phyloP scores from a whole-genome alignment of 2,113 vertebrate species.

The Baryphthengus martii region DNA sequence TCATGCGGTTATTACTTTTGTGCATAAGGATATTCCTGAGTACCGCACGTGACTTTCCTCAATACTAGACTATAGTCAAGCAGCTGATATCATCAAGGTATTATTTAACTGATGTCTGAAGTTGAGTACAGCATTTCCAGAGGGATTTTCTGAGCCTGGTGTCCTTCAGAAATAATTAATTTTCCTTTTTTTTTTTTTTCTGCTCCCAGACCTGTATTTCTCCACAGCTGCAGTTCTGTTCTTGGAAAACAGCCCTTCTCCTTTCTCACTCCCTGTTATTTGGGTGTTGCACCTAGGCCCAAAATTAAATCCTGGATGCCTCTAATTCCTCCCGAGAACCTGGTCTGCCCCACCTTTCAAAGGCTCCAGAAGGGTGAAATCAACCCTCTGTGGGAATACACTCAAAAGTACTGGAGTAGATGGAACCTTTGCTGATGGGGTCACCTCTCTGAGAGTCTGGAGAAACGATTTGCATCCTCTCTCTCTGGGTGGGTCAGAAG shows the following conservation, averaged over 20 bases:
- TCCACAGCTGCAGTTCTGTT: not conserved
- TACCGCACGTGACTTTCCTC: not conserved
- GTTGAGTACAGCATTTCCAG: not conserved
- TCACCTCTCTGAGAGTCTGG: not conserved
- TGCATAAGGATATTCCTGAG: not conserved
- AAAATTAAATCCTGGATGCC: not conserved
- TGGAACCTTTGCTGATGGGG: not conserved
- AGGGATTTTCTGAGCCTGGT: not conserved
- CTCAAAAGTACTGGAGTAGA: not conserved
- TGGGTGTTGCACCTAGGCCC: not conserved
- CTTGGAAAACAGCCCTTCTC: not conserved
- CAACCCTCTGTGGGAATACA: not conserved
- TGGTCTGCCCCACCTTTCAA: not conserved
- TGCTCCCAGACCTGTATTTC: not conserved
- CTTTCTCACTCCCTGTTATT: not conserved
- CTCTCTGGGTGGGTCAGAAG: not conserved
- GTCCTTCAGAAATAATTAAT: not conserved
- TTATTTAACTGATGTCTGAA: constrained; percentile 1
- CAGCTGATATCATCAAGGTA: not conserved
- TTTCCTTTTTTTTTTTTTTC: not conserved
- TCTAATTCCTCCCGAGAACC: not conserved
- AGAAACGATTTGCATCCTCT: not conserved
- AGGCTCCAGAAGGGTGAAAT: not conserved
- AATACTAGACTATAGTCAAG: not conserved
- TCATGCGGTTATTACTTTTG: not conserved